Base-by-base conservation (phyloP, 1,140 invertebrate species). In the Thalassaphorura encarpata region DNA sequence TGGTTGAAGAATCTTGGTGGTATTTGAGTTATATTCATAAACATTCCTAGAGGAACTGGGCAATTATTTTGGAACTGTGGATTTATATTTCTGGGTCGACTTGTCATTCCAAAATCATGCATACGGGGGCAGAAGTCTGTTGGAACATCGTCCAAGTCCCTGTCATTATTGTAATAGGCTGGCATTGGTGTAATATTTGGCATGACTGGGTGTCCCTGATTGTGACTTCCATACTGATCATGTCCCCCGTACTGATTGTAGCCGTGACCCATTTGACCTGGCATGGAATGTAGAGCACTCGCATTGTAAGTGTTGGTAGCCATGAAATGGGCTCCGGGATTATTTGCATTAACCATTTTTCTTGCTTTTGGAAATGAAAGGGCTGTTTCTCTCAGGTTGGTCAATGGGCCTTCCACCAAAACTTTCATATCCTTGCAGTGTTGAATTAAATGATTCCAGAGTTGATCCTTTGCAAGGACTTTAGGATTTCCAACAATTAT, bases 401-500 rank as follows among this genome's bases (percentile, higher is more conserved):
- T 97, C 11, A 99, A 73, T 0, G 96, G 94, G 1, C 97, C 97
- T 75, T 99, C 97, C 0, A 98, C 95, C 2, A 99, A 75, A 28
- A 97, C 91, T 68, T 93, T 90, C 62, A 96, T 89, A 68, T 99
- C 95, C 69, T 99, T 99, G 75, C 96, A 99, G 68, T 96, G 97
- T 33, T 87, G 91, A 21, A 99, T 75, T 56, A 99, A 73, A 69
- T 99, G 93, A 71, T 99, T 97, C 96, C 97, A 99, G 0, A 99
- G 74, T 1, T 91, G 89, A 75, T 99, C 95, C 72, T 81, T 97
- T 0, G 94, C 92, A 0, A 99, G 75, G 8, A 99, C 93, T 74
- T 98, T 99, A 0, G 97, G 95, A 74, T 99, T 99, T 42, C 97
- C 97, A 49, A 99, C 91, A 61, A 99, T 93, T 42, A 99, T 97